phyloP scores from a whole-genome alignment of 2,888 invertebrate genomes.

The Sinhomidia bicolor region DNA sequence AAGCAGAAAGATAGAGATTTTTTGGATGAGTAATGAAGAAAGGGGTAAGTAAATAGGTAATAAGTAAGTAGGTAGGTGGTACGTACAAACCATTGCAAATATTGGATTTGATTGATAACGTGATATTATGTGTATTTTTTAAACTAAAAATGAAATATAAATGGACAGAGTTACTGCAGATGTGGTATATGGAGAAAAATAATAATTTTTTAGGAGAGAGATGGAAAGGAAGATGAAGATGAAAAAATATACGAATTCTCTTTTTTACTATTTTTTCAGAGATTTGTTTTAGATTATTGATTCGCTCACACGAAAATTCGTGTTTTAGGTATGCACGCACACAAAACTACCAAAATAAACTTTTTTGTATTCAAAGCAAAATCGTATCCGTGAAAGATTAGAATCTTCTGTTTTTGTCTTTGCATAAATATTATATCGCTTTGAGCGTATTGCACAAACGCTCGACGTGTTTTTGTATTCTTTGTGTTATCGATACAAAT shows the following conservation, averaged over 20 bases:
- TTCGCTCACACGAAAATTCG: background rate
- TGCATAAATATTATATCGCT: background rate
- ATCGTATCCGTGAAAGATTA: constrained; percentile 3
- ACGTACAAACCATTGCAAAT: background rate
- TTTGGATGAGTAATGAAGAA: background rate
- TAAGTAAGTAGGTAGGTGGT: background rate
- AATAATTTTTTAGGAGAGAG: no score
- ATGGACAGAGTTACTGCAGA: no score
- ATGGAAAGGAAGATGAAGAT: background rate
- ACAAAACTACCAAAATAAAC: background rate
- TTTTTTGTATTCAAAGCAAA: background rate
- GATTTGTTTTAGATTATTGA: constrained; percentile 14
- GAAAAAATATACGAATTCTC: background rate
- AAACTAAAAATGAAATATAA: no score
- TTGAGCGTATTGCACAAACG: background rate
- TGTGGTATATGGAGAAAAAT: no score
- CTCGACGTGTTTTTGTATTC: background rate
- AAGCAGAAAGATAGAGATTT: background rate
- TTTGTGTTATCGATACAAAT: constrained; percentile 6
- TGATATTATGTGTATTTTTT: no score
- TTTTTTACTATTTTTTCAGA: background rate
- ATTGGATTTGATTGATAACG: background rate
- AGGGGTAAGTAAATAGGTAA: background rate
- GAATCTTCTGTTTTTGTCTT: background rate
- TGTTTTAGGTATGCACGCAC: background rate